Evolutionary conservation across 2,888 invertebrate genomes (phyloP).

Genomic region (Drosophila monieri): DNA sequence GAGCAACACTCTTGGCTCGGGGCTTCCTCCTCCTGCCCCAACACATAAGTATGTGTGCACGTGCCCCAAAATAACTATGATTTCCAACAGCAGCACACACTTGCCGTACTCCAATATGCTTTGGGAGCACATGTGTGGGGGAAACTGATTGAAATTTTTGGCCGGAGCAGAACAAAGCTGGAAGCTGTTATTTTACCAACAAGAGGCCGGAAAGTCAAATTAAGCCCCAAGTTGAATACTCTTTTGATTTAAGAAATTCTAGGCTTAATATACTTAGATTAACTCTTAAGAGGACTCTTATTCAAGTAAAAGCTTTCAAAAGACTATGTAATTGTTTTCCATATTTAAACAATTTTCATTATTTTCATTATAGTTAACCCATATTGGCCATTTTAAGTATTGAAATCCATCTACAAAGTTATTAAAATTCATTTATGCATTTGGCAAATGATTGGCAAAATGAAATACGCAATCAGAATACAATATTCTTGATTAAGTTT

Average conservation of each 20-base stretch:
- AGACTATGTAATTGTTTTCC: background rate
- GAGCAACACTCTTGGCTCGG: conserved; percentile 7
- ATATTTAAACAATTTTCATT: background rate
- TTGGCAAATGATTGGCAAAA: background rate
- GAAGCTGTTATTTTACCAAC: conserved; percentile 30
- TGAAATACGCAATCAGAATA: background rate
- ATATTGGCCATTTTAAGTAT: background rate
- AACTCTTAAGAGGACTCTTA: no score
- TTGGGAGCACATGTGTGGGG: conserved; percentile 34
- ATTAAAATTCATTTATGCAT: conserved; percentile 19
- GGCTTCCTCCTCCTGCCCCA: background rate
- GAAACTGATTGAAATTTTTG: conserved; percentile 63
- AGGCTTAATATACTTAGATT: no score
- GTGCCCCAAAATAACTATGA: conserved; percentile 68
- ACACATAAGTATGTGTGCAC: conserved; percentile 44
- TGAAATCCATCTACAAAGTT: background rate
- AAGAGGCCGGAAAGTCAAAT: background rate
- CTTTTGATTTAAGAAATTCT: conserved; percentile 19
- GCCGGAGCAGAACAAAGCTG: conserved; percentile 16
- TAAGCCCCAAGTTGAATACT: conserved; percentile 34
- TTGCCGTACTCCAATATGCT: conserved; percentile 9
- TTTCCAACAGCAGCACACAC: conserved; percentile 40
- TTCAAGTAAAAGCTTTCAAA: background rate
- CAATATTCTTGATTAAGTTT: conserved; percentile 8
- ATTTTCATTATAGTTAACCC: background rate